Conservation (phyloP, 2,113 vertebrate species). For the Brachionichthys hirsutus region DNA sequence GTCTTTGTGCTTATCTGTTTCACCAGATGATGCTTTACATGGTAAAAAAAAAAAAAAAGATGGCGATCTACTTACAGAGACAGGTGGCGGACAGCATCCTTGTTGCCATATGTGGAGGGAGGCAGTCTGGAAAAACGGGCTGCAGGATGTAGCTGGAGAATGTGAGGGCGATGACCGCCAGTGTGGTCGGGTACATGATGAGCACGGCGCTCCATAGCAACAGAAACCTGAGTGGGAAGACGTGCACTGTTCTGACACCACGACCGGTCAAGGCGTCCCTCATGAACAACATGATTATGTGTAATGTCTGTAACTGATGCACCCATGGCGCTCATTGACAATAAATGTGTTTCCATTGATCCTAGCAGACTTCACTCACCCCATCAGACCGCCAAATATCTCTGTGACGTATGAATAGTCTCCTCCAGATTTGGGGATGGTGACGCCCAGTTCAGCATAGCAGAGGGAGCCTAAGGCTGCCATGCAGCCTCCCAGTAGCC, state of each 20-base stretch:
- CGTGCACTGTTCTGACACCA: no score
- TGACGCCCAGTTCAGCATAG: conserved; percentile 94
- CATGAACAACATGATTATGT: no score
- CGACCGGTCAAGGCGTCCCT: no score
- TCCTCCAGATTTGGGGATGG: conserved; percentile 95
- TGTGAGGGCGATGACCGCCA: conserved; percentile 93
- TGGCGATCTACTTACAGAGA: conserved; percentile 81
- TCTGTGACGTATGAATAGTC: conserved; percentile 97
- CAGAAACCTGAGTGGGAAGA: conserved; percentile 81
- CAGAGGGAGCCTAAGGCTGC: conserved; percentile 93
- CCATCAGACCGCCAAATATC: conserved; percentile 93
- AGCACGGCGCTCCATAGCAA: conserved; percentile 93
- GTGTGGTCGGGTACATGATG: conserved; percentile 97
- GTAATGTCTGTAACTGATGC: no score
- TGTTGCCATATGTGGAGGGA: conserved; percentile 88
- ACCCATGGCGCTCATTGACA: no score
- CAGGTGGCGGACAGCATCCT: conserved; percentile 90
- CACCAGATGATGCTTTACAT: no score
- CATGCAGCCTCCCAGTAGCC: conserved; percentile 89
- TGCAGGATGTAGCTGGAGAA: conserved; percentile 97
- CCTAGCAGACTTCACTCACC: conserved; percentile 74
- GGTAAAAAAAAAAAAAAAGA: no score
- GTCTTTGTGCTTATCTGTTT: no score
- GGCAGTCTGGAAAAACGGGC: conserved; percentile 89
- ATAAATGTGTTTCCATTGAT: no score